Evolutionary conservation across 2,888 invertebrate genomes (phyloP).

Genomic region (Nephrotoma flavescens): DNA sequence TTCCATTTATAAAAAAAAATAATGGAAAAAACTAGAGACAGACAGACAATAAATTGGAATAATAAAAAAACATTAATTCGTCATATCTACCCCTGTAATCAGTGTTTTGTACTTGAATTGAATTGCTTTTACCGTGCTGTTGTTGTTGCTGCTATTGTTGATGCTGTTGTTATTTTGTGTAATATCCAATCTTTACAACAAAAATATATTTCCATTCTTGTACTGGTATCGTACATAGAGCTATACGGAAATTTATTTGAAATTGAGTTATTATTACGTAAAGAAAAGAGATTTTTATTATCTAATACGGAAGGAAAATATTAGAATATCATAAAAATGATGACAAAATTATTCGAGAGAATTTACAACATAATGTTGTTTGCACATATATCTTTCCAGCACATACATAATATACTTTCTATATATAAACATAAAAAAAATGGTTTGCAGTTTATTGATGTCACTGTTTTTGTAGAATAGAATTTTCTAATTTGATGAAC

Average conservation of each 20-base stretch:
- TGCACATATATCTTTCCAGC: neutral
- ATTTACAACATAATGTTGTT: neutral
- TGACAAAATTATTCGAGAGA: neutral
- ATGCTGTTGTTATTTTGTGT: neutral
- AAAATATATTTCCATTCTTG: neutral
- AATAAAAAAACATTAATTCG: neutral
- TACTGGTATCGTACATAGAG: neutral
- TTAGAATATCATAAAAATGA: neutral
- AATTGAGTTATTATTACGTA: neutral
- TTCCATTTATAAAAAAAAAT: neutral
- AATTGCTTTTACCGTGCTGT: neutral
- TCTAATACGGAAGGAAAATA: neutral
- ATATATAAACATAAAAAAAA: neutral
- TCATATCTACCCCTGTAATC: neutral
- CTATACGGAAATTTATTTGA: neutral
- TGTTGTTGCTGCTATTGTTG: neutral
- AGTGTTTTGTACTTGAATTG: neutral
- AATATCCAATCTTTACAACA: neutral
- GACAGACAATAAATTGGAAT: neutral
- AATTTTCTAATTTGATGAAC: neutral
- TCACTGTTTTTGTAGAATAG: neutral
- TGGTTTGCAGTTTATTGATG: neutral
- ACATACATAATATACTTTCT: neutral
- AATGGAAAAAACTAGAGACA: neutral
- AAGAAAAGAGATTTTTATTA: neutral